Conservation (phyloP, 2,113 vertebrate genomes). For the Stegastes partitus region DNA sequence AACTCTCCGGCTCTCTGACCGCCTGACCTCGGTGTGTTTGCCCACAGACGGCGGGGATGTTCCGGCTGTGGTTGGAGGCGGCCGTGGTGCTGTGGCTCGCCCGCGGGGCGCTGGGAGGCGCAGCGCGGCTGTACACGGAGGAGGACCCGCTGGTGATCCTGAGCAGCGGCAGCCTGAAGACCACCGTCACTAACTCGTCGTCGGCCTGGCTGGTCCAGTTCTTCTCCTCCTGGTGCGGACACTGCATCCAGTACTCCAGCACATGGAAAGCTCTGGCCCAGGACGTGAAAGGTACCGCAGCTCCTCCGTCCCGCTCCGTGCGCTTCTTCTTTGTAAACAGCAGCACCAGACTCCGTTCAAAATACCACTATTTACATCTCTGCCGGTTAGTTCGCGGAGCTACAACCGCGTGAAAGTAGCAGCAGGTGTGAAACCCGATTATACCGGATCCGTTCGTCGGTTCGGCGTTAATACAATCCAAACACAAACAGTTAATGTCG, state of each 20-base stretch:
- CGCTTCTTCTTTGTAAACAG: neutral
- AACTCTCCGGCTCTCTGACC: slow-evolving; percentile 9
- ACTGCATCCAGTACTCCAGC: slow-evolving; percentile 94
- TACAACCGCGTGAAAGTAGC: neutral
- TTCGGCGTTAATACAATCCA: neutral
- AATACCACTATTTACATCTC: fast-evolving
- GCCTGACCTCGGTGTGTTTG: neutral
- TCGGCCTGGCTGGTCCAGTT: slow-evolving; percentile 96
- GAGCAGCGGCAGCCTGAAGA: slow-evolving; percentile 82
- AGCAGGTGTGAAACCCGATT: neutral
- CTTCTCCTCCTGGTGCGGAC: slow-evolving; percentile 95
- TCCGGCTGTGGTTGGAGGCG: slow-evolving; percentile 33
- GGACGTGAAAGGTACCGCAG: slow-evolving; percentile 89
- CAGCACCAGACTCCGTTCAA: neutral
- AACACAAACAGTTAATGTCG: neutral
- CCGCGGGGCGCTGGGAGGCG: neutral
- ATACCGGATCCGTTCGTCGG: fast-evolving
- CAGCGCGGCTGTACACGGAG: slow-evolving; percentile 86
- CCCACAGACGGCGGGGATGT: slow-evolving; percentile 31
- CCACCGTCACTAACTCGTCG: slow-evolving; percentile 87
- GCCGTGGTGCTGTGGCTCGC: slow-evolving; percentile 37
- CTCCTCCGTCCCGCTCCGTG: fast-evolving
- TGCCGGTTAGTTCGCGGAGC: too few relatives aligned
- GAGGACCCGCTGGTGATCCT: slow-evolving; percentile 90
- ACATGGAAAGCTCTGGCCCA: slow-evolving; percentile 92